phyloP scores from a whole-genome alignment of 2,797 vertebrate genomes.

The Tapera naevia region DNA sequence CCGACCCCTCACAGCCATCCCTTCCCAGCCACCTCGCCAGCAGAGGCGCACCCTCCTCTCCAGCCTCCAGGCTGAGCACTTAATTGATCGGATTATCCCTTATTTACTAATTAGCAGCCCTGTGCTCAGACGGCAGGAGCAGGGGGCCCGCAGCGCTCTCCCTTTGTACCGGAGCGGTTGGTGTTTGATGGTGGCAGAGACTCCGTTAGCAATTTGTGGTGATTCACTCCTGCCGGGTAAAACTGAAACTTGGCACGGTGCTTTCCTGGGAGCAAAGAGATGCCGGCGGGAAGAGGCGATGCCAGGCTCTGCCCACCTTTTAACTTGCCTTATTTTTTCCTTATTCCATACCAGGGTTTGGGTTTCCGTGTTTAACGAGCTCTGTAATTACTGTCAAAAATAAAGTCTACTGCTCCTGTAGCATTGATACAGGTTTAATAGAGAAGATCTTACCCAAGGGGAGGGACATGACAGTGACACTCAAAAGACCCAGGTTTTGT shows the following conservation, averaged over 20 bases:
- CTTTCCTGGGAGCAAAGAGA: not conserved
- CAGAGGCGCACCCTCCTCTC: not conserved
- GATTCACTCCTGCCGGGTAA: not conserved
- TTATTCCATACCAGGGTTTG: not conserved
- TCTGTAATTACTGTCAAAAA: not conserved
- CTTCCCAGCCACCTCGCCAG: rapidly evolving
- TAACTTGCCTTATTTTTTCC: not conserved
- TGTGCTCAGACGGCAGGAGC: not conserved
- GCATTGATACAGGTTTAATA: not conserved
- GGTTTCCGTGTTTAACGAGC: not conserved
- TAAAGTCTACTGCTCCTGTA: not conserved
- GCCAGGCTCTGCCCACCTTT: conserved; percentile 9
- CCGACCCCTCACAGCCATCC: rapidly evolving
- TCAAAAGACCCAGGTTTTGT: not conserved
- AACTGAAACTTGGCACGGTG: not conserved
- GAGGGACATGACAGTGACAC: rapidly evolving
- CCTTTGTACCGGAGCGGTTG: not conserved
- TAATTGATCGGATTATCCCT: conserved; percentile 7
- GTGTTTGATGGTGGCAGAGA: not conserved
- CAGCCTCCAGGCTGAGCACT: not conserved
- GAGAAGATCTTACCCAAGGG: not conserved
- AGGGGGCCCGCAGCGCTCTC: not conserved
- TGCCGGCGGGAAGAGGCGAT: not conserved
- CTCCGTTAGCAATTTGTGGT: not conserved
- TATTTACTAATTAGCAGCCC: not conserved